phyloP scores from a whole-genome alignment of 2,113 vertebrate genomes.

The Paraplagusia blochii region DNA sequence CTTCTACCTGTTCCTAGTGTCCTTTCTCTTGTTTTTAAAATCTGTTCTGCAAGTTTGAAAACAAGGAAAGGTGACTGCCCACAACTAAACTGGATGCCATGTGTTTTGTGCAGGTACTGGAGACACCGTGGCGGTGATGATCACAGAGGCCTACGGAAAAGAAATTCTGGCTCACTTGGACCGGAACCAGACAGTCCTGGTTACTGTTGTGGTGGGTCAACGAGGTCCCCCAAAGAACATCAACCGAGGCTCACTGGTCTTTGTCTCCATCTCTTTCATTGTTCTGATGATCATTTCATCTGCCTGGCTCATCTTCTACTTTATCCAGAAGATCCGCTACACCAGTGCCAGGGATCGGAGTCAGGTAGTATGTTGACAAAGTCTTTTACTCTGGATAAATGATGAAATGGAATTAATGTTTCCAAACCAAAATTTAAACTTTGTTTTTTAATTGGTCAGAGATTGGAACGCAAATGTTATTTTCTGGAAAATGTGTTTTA shows the following conservation, averaged over 20 bases:
- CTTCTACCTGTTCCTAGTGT: no score
- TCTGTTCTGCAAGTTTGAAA: no score
- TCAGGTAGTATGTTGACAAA: conserved; percentile 77
- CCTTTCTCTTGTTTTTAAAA: no score
- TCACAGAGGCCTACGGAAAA: conserved; percentile 90
- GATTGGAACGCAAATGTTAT: no score
- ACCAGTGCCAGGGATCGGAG: conserved; percentile 88
- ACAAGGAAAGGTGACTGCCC: background rate
- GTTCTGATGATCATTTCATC: conserved; percentile 98
- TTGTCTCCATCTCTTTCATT: conserved; percentile 98
- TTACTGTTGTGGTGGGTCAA: conserved; percentile 86
- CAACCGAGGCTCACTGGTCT: conserved; percentile 91
- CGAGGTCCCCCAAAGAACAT: conserved; percentile 84
- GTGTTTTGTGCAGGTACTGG: conserved; percentile 83
- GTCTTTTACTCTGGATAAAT: no score
- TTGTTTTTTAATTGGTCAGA: no score
- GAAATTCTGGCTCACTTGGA: conserved; percentile 92
- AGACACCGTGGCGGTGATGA: conserved; percentile 96
- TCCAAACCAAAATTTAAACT: no score
- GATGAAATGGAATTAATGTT: no score
- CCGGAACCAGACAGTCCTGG: conserved; percentile 89
- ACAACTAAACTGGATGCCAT: no score
- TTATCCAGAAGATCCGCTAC: conserved; percentile 97
- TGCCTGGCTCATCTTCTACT: conserved; percentile 98
- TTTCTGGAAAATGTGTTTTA: no score